Conservation (phyloP, 2,888 invertebrate genomes). For the Colostygia pectinataria region DNA sequence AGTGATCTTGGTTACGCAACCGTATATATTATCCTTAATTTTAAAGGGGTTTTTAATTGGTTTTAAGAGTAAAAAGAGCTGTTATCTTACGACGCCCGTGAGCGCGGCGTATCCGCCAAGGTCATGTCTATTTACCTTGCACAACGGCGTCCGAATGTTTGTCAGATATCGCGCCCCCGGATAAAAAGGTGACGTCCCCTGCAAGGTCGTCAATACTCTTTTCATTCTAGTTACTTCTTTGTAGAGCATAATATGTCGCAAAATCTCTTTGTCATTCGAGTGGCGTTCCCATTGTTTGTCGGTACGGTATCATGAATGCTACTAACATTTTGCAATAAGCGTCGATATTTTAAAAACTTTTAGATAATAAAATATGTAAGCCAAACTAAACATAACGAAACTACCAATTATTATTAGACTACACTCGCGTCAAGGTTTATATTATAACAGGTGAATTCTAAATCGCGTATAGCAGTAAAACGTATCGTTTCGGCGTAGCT, state of each 20-base stretch:
- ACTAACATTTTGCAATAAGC: slow-evolving; percentile 22
- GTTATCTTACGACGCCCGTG: slow-evolving; percentile 64
- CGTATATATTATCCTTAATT: slow-evolving; percentile 40
- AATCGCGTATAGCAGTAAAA: slow-evolving; percentile 19
- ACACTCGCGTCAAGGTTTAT: slow-evolving; percentile 29
- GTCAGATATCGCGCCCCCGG: slow-evolving; percentile 61
- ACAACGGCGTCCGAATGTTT: slow-evolving; percentile 59
- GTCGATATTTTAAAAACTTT: background rate
- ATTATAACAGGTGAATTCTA: slow-evolving; percentile 33
- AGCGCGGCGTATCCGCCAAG: slow-evolving; percentile 57
- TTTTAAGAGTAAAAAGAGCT: slow-evolving; percentile 45
- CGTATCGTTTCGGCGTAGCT: slow-evolving; percentile 23
- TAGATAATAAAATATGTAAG: too few relatives aligned
- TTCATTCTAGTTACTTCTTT: slow-evolving; percentile 42
- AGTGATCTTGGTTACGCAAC: slow-evolving; percentile 65
- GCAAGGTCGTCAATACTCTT: slow-evolving; percentile 52
- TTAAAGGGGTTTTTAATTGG: slow-evolving; percentile 50
- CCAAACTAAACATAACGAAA: background rate
- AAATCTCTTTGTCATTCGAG: slow-evolving; percentile 48
- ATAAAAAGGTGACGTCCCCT: slow-evolving; percentile 56
- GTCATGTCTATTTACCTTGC: slow-evolving; percentile 74
- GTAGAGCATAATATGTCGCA: slow-evolving; percentile 27
- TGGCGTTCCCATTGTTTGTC: slow-evolving; percentile 48
- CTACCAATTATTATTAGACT: slow-evolving; percentile 17
- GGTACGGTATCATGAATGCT: slow-evolving; percentile 28